Evolutionary conservation across 92 coral and sea anemone species (phyloP).

Genomic region (Bergia sp.): DNA sequence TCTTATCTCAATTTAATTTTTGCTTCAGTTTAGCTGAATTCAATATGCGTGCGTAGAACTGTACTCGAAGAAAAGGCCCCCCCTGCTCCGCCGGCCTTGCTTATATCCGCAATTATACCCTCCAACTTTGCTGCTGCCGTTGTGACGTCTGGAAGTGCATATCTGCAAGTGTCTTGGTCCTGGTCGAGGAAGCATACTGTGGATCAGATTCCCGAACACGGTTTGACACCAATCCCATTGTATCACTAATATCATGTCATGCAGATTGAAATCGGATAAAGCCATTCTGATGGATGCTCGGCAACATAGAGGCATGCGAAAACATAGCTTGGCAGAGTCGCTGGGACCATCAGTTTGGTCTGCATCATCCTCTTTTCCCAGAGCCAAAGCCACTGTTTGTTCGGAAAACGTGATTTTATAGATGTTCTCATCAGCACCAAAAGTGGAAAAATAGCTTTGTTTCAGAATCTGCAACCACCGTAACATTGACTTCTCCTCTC

Average conservation of each 20-base stretch:
- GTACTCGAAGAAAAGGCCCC: too few relatives aligned
- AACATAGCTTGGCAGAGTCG: conserved; percentile 45
- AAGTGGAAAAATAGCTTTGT: too few relatives aligned
- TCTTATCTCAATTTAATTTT: too few relatives aligned
- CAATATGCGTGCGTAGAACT: too few relatives aligned
- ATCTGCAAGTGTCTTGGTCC: too few relatives aligned
- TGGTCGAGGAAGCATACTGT: conserved; percentile 17
- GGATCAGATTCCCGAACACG: conserved; percentile 44
- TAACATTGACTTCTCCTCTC: too few relatives aligned
- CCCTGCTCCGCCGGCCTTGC: too few relatives aligned
- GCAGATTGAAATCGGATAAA: conserved; percentile 45
- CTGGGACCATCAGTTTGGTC: conserved; percentile 32
- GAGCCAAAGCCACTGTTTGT: too few relatives aligned
- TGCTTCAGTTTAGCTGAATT: too few relatives aligned
- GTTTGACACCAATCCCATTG: conserved; percentile 47
- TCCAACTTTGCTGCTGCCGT: conserved; percentile 5
- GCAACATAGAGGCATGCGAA: conserved; percentile 38
- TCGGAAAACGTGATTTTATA: too few relatives aligned
- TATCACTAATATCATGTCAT: conserved; percentile 34
- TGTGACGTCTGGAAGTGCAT: conserved; percentile 1
- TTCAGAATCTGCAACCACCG: too few relatives aligned
- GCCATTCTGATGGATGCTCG: conserved; percentile 36
- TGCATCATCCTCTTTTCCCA: neutral
- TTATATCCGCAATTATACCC: neutral
- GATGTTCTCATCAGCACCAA: too few relatives aligned